These are phyloP conservation scores for Ibycter americanus DNA, from an alignment of 2,797 vertebrate species.

Conservation along the genomic window DNA sequence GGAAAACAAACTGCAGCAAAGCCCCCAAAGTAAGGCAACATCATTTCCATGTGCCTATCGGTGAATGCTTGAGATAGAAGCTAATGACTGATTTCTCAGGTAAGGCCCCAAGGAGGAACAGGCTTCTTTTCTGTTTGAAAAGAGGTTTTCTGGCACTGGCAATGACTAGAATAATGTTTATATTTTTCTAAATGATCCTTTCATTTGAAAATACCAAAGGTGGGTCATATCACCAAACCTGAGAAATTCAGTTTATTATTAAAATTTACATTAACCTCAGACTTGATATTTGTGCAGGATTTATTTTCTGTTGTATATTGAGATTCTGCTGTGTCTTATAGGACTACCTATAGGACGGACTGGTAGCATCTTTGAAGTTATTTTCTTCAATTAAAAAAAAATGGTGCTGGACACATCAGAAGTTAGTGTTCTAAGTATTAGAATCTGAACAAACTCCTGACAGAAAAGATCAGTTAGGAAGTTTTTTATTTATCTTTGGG, in stretches of 20 bases:
- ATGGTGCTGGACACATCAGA: neutral
- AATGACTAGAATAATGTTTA: neutral
- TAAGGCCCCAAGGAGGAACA: neutral
- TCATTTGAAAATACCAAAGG: neutral
- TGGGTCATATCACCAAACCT: neutral
- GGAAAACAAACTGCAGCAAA: slow-evolving; percentile 31
- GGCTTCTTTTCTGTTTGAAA: neutral
- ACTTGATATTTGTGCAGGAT: neutral
- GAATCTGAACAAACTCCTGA: neutral
- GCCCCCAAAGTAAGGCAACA: neutral
- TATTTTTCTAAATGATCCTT: neutral
- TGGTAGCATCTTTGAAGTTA: neutral
- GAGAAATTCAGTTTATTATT: neutral
- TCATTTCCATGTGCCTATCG: slow-evolving; percentile 2
- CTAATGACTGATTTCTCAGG: neutral
- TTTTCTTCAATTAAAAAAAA: neutral
- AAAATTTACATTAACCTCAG: neutral
- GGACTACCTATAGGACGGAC: neutral
- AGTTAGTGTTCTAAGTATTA: neutral
- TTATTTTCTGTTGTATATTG: neutral
- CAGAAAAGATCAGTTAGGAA: neutral
- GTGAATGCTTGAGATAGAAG: neutral
- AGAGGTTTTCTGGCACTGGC: neutral
- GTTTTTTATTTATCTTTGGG: neutral
- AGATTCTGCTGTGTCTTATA: neutral